Base-by-base conservation (phyloP, 2,797 vertebrate genomes). In the Pygocentrus nattereri region DNA sequence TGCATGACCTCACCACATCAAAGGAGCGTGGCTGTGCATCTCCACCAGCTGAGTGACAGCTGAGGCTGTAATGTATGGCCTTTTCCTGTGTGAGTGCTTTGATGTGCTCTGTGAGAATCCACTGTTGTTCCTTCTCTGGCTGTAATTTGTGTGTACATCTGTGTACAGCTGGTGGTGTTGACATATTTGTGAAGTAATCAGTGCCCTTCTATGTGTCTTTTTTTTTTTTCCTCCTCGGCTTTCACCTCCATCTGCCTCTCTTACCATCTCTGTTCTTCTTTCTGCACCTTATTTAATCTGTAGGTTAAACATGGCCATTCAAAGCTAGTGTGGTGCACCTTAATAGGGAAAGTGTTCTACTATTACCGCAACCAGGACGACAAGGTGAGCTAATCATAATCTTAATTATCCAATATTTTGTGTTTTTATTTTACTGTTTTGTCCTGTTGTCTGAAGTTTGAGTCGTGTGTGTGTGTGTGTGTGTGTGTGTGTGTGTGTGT, bases 301-400 rank as follows among this genome's bases (percentile, higher is more conserved):
- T 89, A 99, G 97, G 97, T 99, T 81, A 98, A 98, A 88, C 97
- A 99, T 8, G 97, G 97, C 76, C 97, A 96, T 90, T 99, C 97
- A 18, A 99, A 98, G 90, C 93, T 98, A 90, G 96, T 99, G 75
- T 99, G 97, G 97, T 97, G 97, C 56, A 92, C 95, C 44, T 90
- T 99, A 79, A 88, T 97, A 34, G 96, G 96, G 79, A 98, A 94
- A 88, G 90, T 93, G n/a, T 97, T 98, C 89, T 95, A 94, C 89
- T 99, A 99, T 85, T 98, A 96, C 89, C 94, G 97, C 82, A 98
- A 96, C 89, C 95, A 97, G 72, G 97, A 99, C 50, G 97, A 99
- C 89, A 98, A 97, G 96, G 97, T 98, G 88, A 61, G 16, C 15
- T 49, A 49, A 72, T 59, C 61, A 18, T 52, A 27, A 23, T 30